Conservation (phyloP, 2,113 vertebrate genomes). For the Apodemus sylvaticus region DNA sequence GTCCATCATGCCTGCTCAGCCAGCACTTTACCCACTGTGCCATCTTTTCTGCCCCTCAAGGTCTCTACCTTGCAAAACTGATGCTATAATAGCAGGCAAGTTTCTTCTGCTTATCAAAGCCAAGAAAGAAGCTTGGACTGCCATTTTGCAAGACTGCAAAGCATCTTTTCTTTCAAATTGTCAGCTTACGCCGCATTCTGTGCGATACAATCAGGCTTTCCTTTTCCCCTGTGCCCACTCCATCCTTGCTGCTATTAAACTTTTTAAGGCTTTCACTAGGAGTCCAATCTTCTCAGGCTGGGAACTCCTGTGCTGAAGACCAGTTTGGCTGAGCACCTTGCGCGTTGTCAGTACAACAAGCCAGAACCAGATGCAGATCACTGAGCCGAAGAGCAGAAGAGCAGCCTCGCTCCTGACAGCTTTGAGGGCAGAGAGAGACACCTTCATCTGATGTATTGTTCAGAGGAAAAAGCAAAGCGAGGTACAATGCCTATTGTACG, state of each 20-base stretch:
- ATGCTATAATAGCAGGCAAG: neutral
- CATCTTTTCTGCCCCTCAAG: neutral
- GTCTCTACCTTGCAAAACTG: neutral
- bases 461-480: neutral
- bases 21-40: neutral
- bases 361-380: slow-evolving; percentile 20
- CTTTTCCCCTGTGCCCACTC: neutral
- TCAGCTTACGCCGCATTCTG: neutral
- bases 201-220: neutral
- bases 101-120: neutral
- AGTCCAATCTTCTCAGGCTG: neutral
- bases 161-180: neutral
- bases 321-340: neutral
- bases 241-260: neutral
- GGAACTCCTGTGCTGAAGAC: neutral
- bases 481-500: neutral
- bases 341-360: slow-evolving; percentile 32
- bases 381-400: slow-evolving; percentile 23
- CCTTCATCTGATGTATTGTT: neutral
- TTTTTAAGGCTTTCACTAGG: neutral
- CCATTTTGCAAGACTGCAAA: neutral
- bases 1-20: neutral
- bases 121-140: neutral
- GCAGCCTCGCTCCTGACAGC: slow-evolving; percentile 30
- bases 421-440: neutral